These are phyloP conservation scores for Brachionus manjavacas DNA, from an alignment of 1,140 invertebrate genomes.

Conservation along the genomic window DNA sequence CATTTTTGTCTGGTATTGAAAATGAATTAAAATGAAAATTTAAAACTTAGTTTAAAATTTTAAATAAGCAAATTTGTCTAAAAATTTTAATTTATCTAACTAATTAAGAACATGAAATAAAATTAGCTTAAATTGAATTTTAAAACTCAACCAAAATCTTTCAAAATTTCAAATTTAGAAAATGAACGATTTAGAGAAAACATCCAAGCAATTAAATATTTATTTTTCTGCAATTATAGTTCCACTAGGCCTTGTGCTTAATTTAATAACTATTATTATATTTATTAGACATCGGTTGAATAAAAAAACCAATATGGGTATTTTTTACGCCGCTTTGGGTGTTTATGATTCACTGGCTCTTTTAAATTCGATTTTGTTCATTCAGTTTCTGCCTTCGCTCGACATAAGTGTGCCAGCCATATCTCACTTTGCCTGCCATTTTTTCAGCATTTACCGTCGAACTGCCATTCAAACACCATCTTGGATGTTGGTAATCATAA, in stretches of 20 bases:
- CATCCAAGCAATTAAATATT: background rate
- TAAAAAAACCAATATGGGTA: constrained; percentile 4
- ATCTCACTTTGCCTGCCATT: background rate
- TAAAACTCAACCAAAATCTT: too few species aligned
- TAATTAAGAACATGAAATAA: too few species aligned
- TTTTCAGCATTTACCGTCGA: background rate
- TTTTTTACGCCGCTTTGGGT: background rate
- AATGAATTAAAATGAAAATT: too few species aligned
- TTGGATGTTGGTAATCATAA: background rate
- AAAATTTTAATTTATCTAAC: too few species aligned
- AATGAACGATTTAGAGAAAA: background rate
- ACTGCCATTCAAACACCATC: constrained; percentile 12
- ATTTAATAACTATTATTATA: background rate
- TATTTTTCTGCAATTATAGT: background rate
- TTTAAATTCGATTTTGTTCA: background rate
- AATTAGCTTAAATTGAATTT: too few species aligned
- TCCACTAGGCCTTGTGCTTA: background rate
- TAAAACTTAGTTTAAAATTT: too few species aligned
- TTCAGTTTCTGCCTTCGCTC: background rate
- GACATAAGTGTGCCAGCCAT: background rate
- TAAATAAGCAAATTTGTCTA: too few species aligned
- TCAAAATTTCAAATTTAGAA: background rate
- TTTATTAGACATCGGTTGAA: background rate
- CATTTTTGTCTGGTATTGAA: too few species aligned
- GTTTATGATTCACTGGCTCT: background rate